These are phyloP conservation scores for Mustela lutreola DNA, from an alignment of 2,113 vertebrate genomes.

Conservation along the genomic window DNA sequence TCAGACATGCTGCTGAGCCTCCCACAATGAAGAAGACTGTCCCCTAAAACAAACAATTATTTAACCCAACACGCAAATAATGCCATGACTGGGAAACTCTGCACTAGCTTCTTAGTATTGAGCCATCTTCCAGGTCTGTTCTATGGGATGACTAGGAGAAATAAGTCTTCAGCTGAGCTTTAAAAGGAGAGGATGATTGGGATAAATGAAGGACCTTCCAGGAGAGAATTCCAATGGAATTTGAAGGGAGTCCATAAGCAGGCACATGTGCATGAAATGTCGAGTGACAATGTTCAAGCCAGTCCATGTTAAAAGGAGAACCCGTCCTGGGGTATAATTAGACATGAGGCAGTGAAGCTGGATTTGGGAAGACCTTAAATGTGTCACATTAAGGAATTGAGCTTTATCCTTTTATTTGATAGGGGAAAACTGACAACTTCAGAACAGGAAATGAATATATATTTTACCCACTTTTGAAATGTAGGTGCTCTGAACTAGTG, in stretches of 20 bases:
- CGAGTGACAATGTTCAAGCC: neutral
- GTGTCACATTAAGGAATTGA: neutral
- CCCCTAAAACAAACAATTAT: neutral
- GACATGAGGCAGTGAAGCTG: neutral
- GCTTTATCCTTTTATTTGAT: neutral
- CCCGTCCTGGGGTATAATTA: neutral
- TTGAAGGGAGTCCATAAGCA: neutral
- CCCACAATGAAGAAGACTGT: neutral
- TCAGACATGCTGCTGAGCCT: neutral
- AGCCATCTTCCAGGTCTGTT: neutral
- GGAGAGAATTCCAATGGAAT: neutral
- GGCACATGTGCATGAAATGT: neutral
- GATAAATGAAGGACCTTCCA: neutral
- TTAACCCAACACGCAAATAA: neutral
- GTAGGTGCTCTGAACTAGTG: neutral
- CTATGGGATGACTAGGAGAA: neutral
- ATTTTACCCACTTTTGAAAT: slow-evolving; percentile 3
- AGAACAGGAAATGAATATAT: neutral
- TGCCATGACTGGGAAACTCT: neutral
- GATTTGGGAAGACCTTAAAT: neutral
- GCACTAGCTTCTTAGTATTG: neutral
- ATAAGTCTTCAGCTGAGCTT: neutral
- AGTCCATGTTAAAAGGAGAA: neutral
- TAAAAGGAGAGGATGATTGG: neutral
- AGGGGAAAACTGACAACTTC: neutral